Evolutionary conservation across 2,797 vertebrate genomes (phyloP).

Genomic region (Parambassis ranga): DNA sequence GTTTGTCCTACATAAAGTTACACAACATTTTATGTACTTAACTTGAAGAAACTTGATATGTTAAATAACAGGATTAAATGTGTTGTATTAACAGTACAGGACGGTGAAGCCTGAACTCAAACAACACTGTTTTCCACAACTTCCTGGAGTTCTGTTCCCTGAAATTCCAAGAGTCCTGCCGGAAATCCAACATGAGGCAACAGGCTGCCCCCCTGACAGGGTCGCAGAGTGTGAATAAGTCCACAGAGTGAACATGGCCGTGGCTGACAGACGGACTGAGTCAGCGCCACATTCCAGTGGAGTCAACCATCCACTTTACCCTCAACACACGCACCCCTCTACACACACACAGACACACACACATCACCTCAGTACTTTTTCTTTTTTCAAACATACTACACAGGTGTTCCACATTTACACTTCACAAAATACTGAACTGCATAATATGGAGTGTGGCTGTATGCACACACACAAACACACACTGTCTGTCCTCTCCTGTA

Average conservation of each 20-base stretch:
- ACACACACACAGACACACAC: constrained; percentile 28
- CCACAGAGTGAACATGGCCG: constrained; percentile 73
- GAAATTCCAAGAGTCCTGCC: constrained; percentile 69
- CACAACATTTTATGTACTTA: not conserved
- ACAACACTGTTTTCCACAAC: constrained; percentile 31
- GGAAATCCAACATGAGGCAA: constrained; percentile 79
- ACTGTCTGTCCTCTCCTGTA: not conserved
- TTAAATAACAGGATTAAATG: not conserved
- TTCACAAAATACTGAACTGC: not conserved
- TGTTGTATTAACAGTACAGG: not conserved
- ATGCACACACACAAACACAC: not conserved
- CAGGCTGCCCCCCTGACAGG: constrained; percentile 61
- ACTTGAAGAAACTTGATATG: not conserved
- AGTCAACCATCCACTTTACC: constrained; percentile 80
- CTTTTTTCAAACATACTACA: constrained; percentile 4
- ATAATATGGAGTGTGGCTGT: not conserved
- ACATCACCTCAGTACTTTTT: constrained; percentile 24
- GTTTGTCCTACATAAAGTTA: not conserved
- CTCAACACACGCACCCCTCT: constrained; percentile 45
- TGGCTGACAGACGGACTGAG: constrained; percentile 80
- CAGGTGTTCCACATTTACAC: constrained; percentile 36
- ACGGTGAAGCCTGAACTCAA: constrained; percentile 31
- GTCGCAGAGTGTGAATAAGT: constrained; percentile 75
- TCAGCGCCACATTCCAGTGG: constrained; percentile 83
- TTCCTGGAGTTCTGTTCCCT: constrained; percentile 65